Conservation (phyloP, 2,888 invertebrate genomes). For the Aelia acuminata region DNA sequence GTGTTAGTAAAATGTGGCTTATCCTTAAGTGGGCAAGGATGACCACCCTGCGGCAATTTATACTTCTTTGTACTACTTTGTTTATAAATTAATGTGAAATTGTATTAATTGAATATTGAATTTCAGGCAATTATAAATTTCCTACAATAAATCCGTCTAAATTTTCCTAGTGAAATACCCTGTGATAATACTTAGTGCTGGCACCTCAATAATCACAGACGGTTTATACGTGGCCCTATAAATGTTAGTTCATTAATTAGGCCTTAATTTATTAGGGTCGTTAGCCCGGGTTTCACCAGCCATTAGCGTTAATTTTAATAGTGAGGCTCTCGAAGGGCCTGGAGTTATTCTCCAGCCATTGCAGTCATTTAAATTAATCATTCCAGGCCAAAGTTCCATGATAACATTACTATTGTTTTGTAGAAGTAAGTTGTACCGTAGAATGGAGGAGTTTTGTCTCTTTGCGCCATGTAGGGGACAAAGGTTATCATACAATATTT, state of each 20-base stretch:
- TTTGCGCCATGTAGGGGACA: too few species aligned
- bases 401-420: background rate
- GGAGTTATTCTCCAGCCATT: slow-evolving; percentile 19
- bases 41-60: too few species aligned
- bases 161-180: background rate
- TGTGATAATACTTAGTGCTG: background rate
- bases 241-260: slow-evolving; percentile 41
- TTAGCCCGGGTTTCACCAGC: slow-evolving; percentile 4
- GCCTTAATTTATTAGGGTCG: background rate
- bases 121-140: too few species aligned
- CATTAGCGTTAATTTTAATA: slow-evolving; percentile 36
- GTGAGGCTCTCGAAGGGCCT: background rate
- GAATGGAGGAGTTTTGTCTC: too few species aligned
- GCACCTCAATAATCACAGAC: background rate
- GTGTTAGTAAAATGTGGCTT: too few species aligned
- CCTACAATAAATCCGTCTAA: too few species aligned
- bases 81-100: too few species aligned
- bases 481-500: too few species aligned
- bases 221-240: background rate
- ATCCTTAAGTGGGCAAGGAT: too few species aligned
- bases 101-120: too few species aligned
- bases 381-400: background rate
- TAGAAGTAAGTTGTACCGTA: background rate
- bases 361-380: slow-evolving; percentile 16
- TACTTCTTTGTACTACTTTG: too few species aligned